Conservation (phyloP, 2,797 vertebrate species). For the Ctenopoma multispine region DNA sequence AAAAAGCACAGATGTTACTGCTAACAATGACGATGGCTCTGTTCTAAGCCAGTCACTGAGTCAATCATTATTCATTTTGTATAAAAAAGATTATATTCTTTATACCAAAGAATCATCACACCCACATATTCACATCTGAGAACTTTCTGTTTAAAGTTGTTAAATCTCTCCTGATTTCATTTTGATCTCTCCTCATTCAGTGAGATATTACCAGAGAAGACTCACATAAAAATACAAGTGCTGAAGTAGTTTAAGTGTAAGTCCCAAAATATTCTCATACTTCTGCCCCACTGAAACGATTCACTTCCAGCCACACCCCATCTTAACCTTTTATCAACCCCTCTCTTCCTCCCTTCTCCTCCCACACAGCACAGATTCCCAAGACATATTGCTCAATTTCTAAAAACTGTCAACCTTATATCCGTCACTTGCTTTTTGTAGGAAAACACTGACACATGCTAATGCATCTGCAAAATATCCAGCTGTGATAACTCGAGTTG, state of each 20-base stretch:
- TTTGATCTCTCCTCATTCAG: too few species aligned
- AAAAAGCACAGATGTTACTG: background rate
- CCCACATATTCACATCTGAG: too few species aligned
- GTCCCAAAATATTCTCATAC: background rate
- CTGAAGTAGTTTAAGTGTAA: background rate
- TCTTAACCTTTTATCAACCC: background rate
- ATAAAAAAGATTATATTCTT: too few species aligned
- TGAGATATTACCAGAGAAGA: too few species aligned
- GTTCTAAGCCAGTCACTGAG: too few species aligned
- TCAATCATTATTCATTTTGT: too few species aligned
- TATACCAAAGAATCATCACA: too few species aligned
- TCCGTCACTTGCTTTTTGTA: background rate
- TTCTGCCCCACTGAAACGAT: background rate
- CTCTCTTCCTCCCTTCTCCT: background rate
- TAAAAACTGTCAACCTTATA: background rate
- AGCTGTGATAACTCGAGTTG: too few species aligned
- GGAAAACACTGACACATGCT: fast-evolving
- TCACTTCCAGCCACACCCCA: conserved; percentile 12
- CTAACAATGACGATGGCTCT: background rate
- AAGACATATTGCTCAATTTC: background rate
- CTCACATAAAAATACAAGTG: background rate
- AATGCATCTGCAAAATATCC: background rate
- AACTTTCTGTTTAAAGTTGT: too few species aligned
- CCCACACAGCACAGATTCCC: conserved; percentile 18
- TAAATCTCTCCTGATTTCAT: too few species aligned